Evolutionary conservation across 2,888 invertebrate species (phyloP).

Genomic region (Eupithecia dodoneata): DNA sequence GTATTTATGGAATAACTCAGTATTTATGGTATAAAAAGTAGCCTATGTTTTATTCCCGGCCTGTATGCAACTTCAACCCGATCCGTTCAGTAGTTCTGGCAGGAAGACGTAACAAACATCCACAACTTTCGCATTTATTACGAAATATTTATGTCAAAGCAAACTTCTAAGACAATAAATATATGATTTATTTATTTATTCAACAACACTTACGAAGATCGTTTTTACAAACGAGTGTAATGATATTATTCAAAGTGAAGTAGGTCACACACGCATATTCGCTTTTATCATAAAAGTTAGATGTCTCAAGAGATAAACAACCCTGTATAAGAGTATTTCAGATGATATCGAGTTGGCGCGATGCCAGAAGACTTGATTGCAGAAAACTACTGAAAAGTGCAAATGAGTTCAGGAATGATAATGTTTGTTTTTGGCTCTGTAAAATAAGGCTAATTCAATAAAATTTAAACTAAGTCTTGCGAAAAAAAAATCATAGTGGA

Average conservation of each 20-base stretch:
- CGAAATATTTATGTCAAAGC: background rate
- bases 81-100: too few species aligned
- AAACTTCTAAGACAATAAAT: background rate
- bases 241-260: constrained; percentile 20
- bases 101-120: too few species aligned
- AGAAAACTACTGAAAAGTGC: constrained; percentile 12
- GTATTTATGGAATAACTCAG: too few species aligned
- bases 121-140: too few species aligned
- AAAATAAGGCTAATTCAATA: background rate
- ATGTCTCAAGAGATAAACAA: constrained; percentile 16
- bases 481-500: background rate
- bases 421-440: background rate
- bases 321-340: constrained; percentile 26
- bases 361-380: constrained; percentile 26
- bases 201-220: constrained; percentile 20
- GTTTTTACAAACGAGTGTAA: background rate
- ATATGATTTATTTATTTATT: constrained; percentile 17
- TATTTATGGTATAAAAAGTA: too few species aligned
- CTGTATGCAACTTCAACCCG: too few species aligned
- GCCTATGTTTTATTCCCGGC: too few species aligned
- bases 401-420: background rate
- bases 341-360: constrained; percentile 38
- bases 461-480: background rate
- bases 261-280: constrained; percentile 28
- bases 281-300: constrained; percentile 31